Evolutionary conservation across 2,888 invertebrate species (phyloP).

Genomic region (Mellilla xanthometata): DNA sequence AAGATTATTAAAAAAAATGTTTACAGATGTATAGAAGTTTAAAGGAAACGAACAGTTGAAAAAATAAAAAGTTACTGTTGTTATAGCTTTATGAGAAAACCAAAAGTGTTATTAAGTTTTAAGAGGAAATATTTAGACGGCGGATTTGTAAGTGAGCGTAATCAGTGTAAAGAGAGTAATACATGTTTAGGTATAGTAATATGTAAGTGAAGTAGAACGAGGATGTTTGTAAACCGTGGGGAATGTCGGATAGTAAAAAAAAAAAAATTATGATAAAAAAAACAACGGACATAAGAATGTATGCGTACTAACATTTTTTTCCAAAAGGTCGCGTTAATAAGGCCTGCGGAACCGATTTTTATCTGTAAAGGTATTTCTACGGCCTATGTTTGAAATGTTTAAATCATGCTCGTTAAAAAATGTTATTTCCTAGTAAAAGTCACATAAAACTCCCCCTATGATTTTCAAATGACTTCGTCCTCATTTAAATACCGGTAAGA

Average conservation of each 20-base stretch:
- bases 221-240: slow-evolving; percentile 12
- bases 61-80: slow-evolving; percentile 72
- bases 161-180: slow-evolving; percentile 33
- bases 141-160: slow-evolving; percentile 28
- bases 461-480: slow-evolving; percentile 11
- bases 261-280: neutral
- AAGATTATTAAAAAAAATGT: slow-evolving; percentile 27
- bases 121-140: slow-evolving; percentile 52
- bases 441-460: neutral
- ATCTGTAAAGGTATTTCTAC: neutral
- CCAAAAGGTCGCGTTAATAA: neutral
- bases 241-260: neutral
- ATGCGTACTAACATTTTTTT: neutral
- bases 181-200: slow-evolving; percentile 25
- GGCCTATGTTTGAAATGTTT: slow-evolving; percentile 4
- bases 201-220: slow-evolving; percentile 5
- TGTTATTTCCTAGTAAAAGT: neutral
- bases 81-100: slow-evolving; percentile 78
- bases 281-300: no score
- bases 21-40: slow-evolving; percentile 60
- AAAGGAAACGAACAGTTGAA: slow-evolving; percentile 60
- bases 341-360: no score
- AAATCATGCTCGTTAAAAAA: neutral
- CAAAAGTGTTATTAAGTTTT: slow-evolving; percentile 81
- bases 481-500: slow-evolving; percentile 21